Evolutionary conservation across 1,140 invertebrate genomes (phyloP).

Genomic region (Paraescarpia echinospica): DNA sequence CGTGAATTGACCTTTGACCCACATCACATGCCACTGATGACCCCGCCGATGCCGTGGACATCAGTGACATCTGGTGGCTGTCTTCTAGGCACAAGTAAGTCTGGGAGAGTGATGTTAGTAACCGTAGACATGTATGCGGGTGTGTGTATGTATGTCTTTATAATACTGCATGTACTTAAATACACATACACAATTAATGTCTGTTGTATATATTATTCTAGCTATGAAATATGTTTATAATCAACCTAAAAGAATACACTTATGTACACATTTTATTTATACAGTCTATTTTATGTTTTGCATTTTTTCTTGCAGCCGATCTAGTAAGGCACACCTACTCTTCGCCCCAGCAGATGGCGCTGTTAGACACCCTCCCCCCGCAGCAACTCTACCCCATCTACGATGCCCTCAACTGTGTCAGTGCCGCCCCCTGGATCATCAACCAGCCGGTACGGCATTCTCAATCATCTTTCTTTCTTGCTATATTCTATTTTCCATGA

Average conservation of each 20-base stretch:
- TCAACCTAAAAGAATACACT: neutral
- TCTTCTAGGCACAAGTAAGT: constrained; percentile 71
- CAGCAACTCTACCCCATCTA: constrained; percentile 78
- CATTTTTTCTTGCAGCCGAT: constrained; percentile 22
- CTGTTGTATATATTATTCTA: neutral
- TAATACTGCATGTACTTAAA: too few relatives aligned
- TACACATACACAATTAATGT: too few relatives aligned
- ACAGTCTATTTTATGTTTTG: too few relatives aligned
- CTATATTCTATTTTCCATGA: neutral
- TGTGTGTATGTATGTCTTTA: too few relatives aligned
- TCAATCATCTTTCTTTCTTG: neutral
- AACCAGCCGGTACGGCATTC: constrained; percentile 69
- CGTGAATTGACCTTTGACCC: constrained; percentile 71
- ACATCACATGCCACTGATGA: constrained; percentile 71
- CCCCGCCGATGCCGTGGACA: constrained; percentile 82
- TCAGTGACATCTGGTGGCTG: constrained; percentile 72
- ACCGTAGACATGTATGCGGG: too few relatives aligned
- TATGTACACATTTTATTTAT: neutral
- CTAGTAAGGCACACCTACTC: constrained; percentile 3
- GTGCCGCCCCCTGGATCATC: constrained; percentile 86
- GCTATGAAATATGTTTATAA: neutral
- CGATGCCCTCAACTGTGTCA: constrained; percentile 89
- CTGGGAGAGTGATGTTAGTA: constrained; percentile 47
- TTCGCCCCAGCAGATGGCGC: neutral
- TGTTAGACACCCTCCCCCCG: neutral